Conservation (phyloP, 2,797 vertebrate species). For the Catamblyrhynchus diadema region DNA sequence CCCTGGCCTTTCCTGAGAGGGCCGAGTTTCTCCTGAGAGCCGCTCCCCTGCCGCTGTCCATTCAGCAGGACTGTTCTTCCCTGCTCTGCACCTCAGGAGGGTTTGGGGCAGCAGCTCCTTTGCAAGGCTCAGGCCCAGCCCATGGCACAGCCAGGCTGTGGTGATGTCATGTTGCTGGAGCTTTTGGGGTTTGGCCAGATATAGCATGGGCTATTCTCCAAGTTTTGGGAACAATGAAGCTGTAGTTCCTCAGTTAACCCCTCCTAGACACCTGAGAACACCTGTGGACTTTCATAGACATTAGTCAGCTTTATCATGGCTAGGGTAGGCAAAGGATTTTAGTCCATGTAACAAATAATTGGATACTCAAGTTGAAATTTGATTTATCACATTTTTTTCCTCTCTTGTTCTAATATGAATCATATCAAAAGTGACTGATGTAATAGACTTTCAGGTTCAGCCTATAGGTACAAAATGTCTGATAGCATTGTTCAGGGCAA, state of each 20-base stretch:
- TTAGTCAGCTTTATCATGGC: background rate
- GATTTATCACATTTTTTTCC: background rate
- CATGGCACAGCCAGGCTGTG: background rate
- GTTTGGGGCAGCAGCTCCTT: background rate
- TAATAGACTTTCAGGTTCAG: background rate
- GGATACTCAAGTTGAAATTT: background rate
- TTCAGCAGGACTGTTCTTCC: background rate
- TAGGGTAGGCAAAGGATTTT: background rate
- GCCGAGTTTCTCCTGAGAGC: too few relatives aligned
- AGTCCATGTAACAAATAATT: background rate
- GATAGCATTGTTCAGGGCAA: background rate
- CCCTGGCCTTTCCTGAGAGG: background rate
- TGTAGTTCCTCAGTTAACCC: background rate
- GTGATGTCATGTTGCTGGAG: background rate
- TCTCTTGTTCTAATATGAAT: background rate
- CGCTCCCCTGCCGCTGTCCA: accelerated
- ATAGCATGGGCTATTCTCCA: background rate
- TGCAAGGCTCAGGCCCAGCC: background rate
- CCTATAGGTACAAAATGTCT: background rate
- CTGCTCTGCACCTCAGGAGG: background rate
- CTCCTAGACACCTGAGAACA: background rate
- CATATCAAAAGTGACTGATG: background rate
- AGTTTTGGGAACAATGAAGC: accelerated
- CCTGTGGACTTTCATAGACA: background rate
- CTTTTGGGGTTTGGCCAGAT: background rate